Conservation (phyloP, 2,888 invertebrate species). For the Julus scandinavius region DNA sequence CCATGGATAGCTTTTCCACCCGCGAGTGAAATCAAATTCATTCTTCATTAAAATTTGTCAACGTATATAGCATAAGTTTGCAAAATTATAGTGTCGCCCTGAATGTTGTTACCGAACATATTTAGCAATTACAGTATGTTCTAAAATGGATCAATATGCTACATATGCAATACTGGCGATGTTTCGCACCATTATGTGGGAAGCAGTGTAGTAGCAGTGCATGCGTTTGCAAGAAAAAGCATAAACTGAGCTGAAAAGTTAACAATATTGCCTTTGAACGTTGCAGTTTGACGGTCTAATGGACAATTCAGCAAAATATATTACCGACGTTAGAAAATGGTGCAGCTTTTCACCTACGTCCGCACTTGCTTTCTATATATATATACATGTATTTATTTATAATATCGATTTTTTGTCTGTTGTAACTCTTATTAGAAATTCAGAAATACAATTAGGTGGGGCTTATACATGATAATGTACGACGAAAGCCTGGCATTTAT, state of each 20-base stretch:
- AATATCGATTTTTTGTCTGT: constrained; percentile 4
- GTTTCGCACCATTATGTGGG: not conserved
- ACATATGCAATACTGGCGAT: not conserved
- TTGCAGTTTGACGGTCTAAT: constrained; percentile 16
- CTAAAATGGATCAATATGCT: not conserved
- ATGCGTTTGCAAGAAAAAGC: no score
- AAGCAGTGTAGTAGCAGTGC: not conserved
- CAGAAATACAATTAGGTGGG: constrained; percentile 9
- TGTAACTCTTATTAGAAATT: constrained; percentile 13
- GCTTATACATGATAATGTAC: not conserved
- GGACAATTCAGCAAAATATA: not conserved
- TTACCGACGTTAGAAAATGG: not conserved
- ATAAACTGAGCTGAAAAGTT: not conserved
- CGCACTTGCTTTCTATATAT: not conserved
- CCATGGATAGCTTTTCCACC: no score
- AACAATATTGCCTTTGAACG: not conserved
- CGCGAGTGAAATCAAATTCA: no score
- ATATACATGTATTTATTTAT: not conserved
- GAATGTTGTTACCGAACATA: not conserved
- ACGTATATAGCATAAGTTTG: no score
- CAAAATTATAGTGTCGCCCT: no score
- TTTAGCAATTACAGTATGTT: not conserved
- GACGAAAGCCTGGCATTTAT: not conserved
- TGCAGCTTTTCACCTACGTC: not conserved
- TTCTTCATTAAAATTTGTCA: no score